These are phyloP conservation scores for Tylochromis polylepis DNA, from an alignment of 2,113 vertebrate genomes.

Conservation along the genomic window DNA sequence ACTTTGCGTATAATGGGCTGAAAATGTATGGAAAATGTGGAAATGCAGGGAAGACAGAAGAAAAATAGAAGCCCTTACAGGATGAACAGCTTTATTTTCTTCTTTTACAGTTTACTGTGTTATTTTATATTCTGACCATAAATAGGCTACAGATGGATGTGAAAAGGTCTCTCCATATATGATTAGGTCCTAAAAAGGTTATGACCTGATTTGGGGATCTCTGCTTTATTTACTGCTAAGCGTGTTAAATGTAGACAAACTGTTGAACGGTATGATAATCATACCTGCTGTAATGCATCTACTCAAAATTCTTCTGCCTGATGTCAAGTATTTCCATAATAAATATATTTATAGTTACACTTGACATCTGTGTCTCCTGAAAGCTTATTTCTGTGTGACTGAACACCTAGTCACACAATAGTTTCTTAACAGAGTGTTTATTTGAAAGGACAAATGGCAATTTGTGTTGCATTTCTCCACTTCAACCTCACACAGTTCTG, in stretches of 20 bases:
- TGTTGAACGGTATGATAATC: neutral
- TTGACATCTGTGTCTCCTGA: neutral
- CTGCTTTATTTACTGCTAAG: neutral
- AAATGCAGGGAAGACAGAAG: neutral
- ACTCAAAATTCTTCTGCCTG: neutral
- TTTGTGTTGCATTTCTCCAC: neutral
- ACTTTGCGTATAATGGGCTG: neutral
- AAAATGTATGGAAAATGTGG: conserved; percentile 3
- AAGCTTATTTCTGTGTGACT: neutral
- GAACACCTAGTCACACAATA: neutral
- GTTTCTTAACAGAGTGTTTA: neutral
- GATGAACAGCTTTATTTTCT: neutral
- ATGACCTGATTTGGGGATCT: neutral
- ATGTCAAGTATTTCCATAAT: neutral
- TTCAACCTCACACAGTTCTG: neutral
- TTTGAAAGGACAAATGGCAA: neutral
- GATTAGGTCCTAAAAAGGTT: neutral
- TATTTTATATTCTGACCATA: neutral
- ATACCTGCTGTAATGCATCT: neutral
- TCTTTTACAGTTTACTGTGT: neutral
- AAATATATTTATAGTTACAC: neutral
- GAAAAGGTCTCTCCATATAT: neutral
- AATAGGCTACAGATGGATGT: neutral
- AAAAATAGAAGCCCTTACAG: neutral
- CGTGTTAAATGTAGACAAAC: neutral